Percentiles rank a stretch among this genome's conserved stretches.
Conservation (phyloP, 2,113 vertebrate species). For the Eptatretus burgeri region DNA sequence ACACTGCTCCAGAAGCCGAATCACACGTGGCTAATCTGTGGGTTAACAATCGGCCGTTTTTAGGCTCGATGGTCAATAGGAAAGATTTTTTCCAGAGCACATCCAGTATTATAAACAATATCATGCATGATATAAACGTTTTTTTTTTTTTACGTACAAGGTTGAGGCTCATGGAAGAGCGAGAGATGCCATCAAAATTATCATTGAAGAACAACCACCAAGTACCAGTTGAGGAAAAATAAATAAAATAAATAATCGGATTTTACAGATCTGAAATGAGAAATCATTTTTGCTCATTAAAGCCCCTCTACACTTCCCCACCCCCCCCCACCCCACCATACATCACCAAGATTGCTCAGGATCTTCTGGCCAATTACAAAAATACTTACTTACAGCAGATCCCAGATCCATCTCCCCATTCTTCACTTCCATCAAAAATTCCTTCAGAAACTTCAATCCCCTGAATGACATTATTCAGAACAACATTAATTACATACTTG, state of each 20-base stretch:
- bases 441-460: constrained; percentile 77
- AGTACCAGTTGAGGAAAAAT: not conserved
- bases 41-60: too few relatives aligned
- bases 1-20: too few relatives aligned
- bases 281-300: not conserved
- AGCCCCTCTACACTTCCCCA: not conserved
- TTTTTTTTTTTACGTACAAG: not conserved
- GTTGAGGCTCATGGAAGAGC: too few relatives aligned
- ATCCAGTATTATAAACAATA: constrained; percentile 2
- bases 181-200: not conserved
- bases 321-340: not conserved
- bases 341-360: not conserved
- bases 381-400: constrained; percentile 49
- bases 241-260: not conserved
- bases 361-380: constrained; percentile 10
- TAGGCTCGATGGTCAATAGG: too few relatives aligned
- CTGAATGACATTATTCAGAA: constrained; percentile 13
- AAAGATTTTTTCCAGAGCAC: not conserved
- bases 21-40: too few relatives aligned
- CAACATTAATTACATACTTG: too few relatives aligned
- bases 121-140: not conserved
- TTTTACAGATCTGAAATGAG: not conserved
- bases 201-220: not conserved
- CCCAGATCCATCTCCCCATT: constrained; percentile 53
- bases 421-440: constrained; percentile 56